These are phyloP conservation scores for Arnoldichthys spilopterus DNA, from an alignment of 2,797 vertebrate genomes.

Conservation along the genomic window DNA sequence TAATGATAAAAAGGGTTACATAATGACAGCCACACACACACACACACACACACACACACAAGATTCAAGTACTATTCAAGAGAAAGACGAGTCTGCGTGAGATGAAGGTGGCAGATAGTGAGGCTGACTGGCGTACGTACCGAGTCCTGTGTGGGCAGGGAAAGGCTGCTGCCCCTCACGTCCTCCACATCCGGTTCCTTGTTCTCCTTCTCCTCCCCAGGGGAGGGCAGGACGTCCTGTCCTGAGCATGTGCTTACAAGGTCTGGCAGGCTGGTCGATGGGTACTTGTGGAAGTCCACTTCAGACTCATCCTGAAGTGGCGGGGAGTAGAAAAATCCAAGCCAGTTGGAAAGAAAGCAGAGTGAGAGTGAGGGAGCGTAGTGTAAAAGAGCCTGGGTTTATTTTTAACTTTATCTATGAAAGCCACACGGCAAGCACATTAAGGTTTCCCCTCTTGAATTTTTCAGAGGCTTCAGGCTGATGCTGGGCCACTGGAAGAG, in stretches of 20 bases:
- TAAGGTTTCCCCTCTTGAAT: constrained; percentile 55
- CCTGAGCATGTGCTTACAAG: constrained; percentile 86
- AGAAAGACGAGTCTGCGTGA: constrained; percentile 24
- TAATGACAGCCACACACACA: neutral
- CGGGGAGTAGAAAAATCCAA: neutral
- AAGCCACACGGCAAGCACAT: constrained; percentile 42
- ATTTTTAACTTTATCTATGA: constrained; percentile 57
- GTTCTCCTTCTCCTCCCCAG: constrained; percentile 80
- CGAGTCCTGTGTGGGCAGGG: constrained; percentile 66
- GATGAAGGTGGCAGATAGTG: constrained; percentile 56
- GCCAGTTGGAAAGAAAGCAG: neutral
- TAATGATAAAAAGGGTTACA: neutral
- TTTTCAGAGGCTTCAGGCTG: constrained; percentile 53
- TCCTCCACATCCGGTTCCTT: constrained; percentile 79
- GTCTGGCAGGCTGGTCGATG: constrained; percentile 92
- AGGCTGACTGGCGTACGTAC: constrained; percentile 74
- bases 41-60: constrained; percentile 31
- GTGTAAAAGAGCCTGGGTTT: constrained; percentile 35
- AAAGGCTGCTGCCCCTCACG: constrained; percentile 67
- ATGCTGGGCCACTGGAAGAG: neutral
- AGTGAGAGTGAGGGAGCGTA: constrained; percentile 1
- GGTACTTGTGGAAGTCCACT: constrained; percentile 87
- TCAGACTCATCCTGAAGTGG: constrained; percentile 82
- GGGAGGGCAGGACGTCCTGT: constrained; percentile 79
- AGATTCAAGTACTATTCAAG: neutral